Conservation (phyloP, 2,113 vertebrate species). For the Oreochromis spilurus region DNA sequence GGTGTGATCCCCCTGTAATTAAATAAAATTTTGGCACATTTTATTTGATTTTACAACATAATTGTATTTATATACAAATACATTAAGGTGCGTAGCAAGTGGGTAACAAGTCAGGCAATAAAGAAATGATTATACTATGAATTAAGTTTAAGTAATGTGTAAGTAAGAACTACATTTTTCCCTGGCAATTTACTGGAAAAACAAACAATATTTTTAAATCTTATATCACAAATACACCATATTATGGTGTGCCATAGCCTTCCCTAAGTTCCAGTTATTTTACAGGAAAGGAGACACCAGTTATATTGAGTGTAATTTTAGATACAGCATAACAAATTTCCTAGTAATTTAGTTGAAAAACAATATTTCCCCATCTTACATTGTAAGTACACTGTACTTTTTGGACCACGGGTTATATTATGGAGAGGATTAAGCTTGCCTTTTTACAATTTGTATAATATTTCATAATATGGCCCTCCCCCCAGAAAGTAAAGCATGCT, state of each 20-base stretch:
- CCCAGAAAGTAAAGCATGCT: neutral
- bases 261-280: neutral
- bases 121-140: neutral
- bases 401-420: neutral
- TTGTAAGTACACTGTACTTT: neutral
- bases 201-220: neutral
- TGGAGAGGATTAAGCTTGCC: neutral
- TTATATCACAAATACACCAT: neutral
- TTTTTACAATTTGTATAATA: neutral
- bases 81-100: fast-evolving
- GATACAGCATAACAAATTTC: fast-evolving
- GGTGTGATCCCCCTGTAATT: neutral
- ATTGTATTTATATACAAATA: neutral
- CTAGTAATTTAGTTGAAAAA: neutral
- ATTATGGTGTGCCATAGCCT: fast-evolving
- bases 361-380: neutral
- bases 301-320: neutral
- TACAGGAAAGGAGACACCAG: neutral
- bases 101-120: neutral
- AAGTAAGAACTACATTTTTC: fast-evolving
- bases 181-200: neutral
- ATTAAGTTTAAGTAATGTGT: neutral
- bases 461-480: neutral
- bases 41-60: neutral
- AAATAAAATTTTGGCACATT: neutral